phyloP scores from a whole-genome alignment of 2,113 vertebrate genomes.

The Mellivora capensis region DNA sequence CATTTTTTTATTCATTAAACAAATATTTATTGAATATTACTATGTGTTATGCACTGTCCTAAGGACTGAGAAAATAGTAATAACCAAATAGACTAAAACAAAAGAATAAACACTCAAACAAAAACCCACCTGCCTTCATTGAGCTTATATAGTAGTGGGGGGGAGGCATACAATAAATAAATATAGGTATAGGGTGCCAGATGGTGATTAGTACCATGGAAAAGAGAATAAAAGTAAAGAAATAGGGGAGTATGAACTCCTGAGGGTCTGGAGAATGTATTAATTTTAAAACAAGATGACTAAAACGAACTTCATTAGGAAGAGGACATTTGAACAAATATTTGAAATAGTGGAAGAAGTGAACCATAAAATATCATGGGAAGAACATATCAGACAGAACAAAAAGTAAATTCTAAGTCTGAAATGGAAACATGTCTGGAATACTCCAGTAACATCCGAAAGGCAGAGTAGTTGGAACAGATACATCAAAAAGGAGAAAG shows the following conservation, averaged over 20 bases:
- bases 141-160: background rate
- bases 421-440: background rate
- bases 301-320: background rate
- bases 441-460: background rate
- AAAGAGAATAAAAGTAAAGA: background rate
- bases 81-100: background rate
- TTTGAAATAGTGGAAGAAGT: background rate
- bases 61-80: background rate
- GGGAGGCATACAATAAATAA: background rate
- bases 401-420: background rate
- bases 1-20: background rate
- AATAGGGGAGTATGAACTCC: background rate
- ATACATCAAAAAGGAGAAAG: background rate
- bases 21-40: background rate
- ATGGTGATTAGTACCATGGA: background rate
- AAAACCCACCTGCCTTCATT: background rate
- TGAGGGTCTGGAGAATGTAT: background rate
- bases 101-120: background rate
- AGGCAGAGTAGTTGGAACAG: background rate
- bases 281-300: background rate
- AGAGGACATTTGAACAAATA: background rate
- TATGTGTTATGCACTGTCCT: background rate
- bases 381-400: background rate
- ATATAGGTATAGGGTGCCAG: rapidly evolving
- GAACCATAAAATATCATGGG: background rate